Evolutionary conservation across 2,797 vertebrate species (phyloP).

Genomic region (Muraenolepis orangiensis): DNA sequence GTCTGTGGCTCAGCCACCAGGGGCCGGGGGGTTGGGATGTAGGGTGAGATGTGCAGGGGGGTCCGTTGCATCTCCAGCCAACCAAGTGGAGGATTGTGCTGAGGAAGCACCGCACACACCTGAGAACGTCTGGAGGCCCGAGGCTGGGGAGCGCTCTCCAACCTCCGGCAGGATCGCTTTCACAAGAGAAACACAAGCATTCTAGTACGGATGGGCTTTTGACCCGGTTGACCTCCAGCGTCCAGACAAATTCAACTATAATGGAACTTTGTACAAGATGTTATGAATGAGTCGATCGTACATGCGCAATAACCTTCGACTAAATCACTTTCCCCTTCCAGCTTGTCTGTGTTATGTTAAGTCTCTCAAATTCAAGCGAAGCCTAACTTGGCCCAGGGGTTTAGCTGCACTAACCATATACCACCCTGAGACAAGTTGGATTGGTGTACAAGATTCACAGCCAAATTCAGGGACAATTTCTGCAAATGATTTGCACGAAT

Average conservation of each 20-base stretch:
- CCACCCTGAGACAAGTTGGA: no score
- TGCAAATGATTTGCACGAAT: no score
- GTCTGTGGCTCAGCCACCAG: constrained; percentile 21
- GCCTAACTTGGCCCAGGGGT: no score
- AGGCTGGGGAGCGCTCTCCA: constrained; percentile 14
- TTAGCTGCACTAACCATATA: no score
- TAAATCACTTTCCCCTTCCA: no score
- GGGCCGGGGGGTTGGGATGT: constrained; percentile 1
- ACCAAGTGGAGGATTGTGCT: constrained; percentile 34
- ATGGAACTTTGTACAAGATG: neutral
- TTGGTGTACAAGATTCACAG: no score
- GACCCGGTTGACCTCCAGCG: neutral
- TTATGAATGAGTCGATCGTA: no score
- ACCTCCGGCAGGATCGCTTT: constrained; percentile 7
- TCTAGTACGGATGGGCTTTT: neutral
- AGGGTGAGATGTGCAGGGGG: neutral
- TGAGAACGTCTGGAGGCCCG: constrained; percentile 11
- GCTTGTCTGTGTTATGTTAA: no score
- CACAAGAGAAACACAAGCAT: constrained; percentile 31
- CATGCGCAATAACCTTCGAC: no score
- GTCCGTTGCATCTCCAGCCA: constrained; percentile 6
- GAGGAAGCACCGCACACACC: constrained; percentile 33
- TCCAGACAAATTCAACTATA: neutral
- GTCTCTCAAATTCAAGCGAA: no score
- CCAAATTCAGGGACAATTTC: no score